These are phyloP conservation scores for Hydrolagus affinis DNA, from an alignment of 2,113 vertebrate genomes.

Conservation along the genomic window DNA sequence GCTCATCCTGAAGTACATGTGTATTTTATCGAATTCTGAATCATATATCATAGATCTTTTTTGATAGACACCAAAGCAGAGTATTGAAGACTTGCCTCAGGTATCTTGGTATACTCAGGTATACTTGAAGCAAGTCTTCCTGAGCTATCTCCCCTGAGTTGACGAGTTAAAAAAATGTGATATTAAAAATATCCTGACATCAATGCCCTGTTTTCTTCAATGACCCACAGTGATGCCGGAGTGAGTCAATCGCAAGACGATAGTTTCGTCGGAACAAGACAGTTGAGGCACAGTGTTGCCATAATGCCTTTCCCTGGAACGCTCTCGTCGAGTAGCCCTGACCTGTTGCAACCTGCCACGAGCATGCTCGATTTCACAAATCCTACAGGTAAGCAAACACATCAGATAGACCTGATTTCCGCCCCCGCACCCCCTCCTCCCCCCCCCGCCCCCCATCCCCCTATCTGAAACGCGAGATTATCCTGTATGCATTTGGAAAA, in stretches of 20 bases:
- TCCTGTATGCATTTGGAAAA: too few species aligned
- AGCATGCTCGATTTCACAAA: conserved; percentile 85
- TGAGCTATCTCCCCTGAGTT: too few species aligned
- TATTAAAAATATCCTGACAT: too few species aligned
- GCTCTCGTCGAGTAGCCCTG: conserved; percentile 86
- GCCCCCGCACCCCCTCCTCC: too few species aligned
- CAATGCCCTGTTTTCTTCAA: neutral
- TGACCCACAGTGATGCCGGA: conserved; percentile 71
- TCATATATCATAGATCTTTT: conserved; percentile 10
- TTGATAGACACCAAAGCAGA: neutral
- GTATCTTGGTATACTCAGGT: too few species aligned
- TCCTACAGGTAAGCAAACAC: conserved; percentile 67
- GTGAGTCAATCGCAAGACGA: conserved; percentile 91
- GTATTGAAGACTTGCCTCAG: neutral
- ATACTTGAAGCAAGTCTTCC: too few species aligned
- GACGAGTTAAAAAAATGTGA: too few species aligned
- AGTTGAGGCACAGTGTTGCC: conserved; percentile 85
- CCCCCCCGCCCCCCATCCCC: too few species aligned
- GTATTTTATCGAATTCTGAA: neutral
- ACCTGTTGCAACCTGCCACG: conserved; percentile 81
- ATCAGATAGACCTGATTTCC: neutral
- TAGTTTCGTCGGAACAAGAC: conserved; percentile 89
- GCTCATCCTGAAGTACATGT: neutral
- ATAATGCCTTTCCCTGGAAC: conserved; percentile 89
- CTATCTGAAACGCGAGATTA: neutral